Base-by-base conservation (phyloP, 2,113 vertebrate genomes). In the Odontesthes bonariensis region DNA sequence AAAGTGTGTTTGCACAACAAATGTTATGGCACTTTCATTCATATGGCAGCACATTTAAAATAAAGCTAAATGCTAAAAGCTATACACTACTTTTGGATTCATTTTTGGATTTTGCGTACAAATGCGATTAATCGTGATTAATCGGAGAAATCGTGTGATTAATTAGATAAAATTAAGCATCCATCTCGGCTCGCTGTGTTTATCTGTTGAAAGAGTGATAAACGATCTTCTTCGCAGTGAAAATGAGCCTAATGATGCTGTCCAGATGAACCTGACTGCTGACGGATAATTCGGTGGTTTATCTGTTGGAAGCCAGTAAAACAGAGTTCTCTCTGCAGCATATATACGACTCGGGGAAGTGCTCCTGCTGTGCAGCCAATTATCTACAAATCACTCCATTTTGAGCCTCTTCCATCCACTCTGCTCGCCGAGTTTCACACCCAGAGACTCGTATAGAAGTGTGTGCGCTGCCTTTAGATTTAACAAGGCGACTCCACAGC, bases 361-460 rank as follows among this genome's bases (percentile, higher is more conserved):
- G 35, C 23, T 59, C 77, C 72, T 53, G 47, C 84, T 75, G 58
- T 23, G 63, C 6, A 53, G 56, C 33, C 66, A 69, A 83, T 80
- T 60, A 82, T 60, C 46, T 56, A 31, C 57, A 65, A 65, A 62
- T 23, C 61, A 1, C 31, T 32, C 17, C 74, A 22, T 35, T 46
- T 68, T 58, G 16, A 55, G 38, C 51, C 49, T 75, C 58, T 16
- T 35, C 64, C 62, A 51, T 73, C 22, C 22, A 11, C 56, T 67
- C 35, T 12, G 38, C 61, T 70, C 44, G 14, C 44, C 19, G 14
- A 53, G 32, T 42, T 38, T 8, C 52, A 69, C 52, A 73, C 46
- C 70, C 38, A 49, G 32, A 72, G 47, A 33, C n/a, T 13, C 7
- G 19, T 49, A n/a, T 49, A 7, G 2, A 38, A 10, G 46, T 58